Evolutionary conservation across 2,888 invertebrate species (phyloP).

Genomic region (Argyra leucocephala): DNA sequence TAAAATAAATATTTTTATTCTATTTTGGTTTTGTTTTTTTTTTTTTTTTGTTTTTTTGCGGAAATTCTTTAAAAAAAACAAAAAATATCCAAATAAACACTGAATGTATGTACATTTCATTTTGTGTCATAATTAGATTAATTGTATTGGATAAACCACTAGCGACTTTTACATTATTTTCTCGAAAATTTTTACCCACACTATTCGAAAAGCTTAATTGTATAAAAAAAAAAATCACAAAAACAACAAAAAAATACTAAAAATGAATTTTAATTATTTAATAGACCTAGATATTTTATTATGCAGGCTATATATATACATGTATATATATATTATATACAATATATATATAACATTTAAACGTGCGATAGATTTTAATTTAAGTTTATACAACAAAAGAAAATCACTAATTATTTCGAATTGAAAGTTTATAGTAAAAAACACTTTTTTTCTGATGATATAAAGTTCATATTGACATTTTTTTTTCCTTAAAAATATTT

Average conservation of each 20-base stretch:
- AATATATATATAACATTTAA: too few species aligned
- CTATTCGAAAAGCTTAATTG: not conserved
- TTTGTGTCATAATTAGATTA: conserved; percentile 1
- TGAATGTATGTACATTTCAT: not conserved
- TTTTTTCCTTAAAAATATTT: too few species aligned
- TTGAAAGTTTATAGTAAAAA: too few species aligned
- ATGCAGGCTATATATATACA: not conserved
- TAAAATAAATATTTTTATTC: conserved; percentile 2
- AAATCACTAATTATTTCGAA: too few species aligned
- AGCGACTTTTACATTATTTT: not conserved
- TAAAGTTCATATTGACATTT: too few species aligned
- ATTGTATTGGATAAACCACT: conserved; percentile 2
- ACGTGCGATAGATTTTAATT: too few species aligned
- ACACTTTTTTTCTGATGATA: too few species aligned
- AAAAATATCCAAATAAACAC: not conserved
- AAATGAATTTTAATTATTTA: not conserved
- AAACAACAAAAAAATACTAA: not conserved
- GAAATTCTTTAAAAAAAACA: not conserved
- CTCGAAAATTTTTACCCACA: not conserved
- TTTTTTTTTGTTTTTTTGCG: not conserved
- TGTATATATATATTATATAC: too few species aligned
- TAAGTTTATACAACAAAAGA: too few species aligned
- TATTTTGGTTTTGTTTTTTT: not conserved
- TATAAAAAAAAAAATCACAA: not conserved
- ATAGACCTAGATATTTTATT: conserved; percentile 6